Conservation (phyloP, 92 coral and sea anemone genomes). For the Montipora capitata region DNA sequence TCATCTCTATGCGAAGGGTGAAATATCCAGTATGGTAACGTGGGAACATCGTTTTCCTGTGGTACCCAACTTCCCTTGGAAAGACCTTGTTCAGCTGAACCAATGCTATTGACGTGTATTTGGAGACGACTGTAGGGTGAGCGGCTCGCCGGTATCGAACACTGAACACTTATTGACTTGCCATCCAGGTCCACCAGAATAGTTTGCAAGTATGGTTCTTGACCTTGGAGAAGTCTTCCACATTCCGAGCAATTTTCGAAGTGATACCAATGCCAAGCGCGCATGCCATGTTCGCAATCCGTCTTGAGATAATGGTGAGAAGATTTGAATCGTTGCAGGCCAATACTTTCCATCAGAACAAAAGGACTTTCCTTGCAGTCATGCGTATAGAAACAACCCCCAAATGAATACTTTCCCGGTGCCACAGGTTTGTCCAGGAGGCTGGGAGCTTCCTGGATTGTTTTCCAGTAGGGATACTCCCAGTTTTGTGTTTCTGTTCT, state of each 20-base stretch:
- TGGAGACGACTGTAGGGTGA: background rate
- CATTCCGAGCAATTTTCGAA: conserved; percentile 38
- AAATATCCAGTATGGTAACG: conserved; percentile 47
- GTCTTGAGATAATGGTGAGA: background rate
- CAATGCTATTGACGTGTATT: background rate
- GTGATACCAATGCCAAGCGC: conserved; percentile 72
- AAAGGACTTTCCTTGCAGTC: conserved; percentile 37
- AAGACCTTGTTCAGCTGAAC: background rate
- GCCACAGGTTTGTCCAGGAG: conserved; percentile 33
- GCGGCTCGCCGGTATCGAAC: conserved; percentile 24
- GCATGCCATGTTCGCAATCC: conserved; percentile 17
- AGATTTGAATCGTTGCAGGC: background rate
- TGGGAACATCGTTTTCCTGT: background rate
- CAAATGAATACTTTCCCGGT: conserved; percentile 39
- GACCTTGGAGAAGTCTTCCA: conserved; percentile 44
- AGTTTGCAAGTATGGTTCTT: conserved; percentile 15
- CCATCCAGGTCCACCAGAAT: conserved; percentile 3
- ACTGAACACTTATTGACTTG: conserved; percentile 1
- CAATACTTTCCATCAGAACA: background rate
- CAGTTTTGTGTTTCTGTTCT: background rate
- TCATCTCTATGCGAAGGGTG: conserved; percentile 73
- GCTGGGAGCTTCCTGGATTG: conserved; percentile 43
- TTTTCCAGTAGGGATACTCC: conserved; percentile 55
- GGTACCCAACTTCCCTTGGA: background rate
- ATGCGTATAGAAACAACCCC: conserved; percentile 54